phyloP scores from a whole-genome alignment of 92 coral and sea anemone genomes.

The Siderastrea radians region DNA sequence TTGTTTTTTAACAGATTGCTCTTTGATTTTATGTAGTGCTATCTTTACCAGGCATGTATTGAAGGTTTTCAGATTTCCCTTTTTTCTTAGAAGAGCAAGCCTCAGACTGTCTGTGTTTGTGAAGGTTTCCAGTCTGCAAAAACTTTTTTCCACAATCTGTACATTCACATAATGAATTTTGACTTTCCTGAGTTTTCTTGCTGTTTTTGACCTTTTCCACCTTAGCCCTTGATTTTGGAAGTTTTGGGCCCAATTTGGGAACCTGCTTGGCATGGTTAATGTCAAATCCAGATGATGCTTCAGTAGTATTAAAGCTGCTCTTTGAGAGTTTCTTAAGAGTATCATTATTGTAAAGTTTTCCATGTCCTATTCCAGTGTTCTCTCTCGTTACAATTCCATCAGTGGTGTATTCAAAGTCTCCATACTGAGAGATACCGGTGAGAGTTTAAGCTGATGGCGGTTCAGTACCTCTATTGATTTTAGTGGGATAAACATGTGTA shows the following conservation, averaged over 20 bases:
- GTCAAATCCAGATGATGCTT: slow-evolving; percentile 56
- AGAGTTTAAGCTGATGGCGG: slow-evolving; percentile 62
- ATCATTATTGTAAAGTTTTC: neutral
- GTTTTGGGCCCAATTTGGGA: slow-evolving; percentile 17
- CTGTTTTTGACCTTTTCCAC: neutral
- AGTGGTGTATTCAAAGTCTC: slow-evolving; percentile 42
- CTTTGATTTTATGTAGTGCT: slow-evolving; percentile 26
- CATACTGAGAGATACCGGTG: slow-evolving; percentile 57
- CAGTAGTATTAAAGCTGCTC: slow-evolving; percentile 28
- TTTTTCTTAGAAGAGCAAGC: slow-evolving; percentile 13
- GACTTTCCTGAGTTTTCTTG: slow-evolving; percentile 4
- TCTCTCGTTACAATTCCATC: slow-evolving; percentile 34
- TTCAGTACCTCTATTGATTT: slow-evolving; percentile 57
- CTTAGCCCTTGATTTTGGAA: slow-evolving; percentile 1
- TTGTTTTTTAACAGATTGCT: slow-evolving; percentile 6
- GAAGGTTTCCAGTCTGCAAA: slow-evolving; percentile 37
- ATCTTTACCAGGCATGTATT: neutral
- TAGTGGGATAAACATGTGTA: slow-evolving; percentile 63
- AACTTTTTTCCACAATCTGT: slow-evolving; percentile 20
- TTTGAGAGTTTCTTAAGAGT: slow-evolving; percentile 19
- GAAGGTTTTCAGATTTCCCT: neutral
- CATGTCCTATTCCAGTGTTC: slow-evolving; percentile 39
- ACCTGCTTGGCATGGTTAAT: slow-evolving; percentile 32
- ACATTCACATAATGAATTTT: slow-evolving; percentile 8
- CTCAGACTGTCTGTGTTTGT: slow-evolving; percentile 28